phyloP scores from a whole-genome alignment of 2,113 vertebrate species.

The Tetraodon nigroviridis region DNA sequence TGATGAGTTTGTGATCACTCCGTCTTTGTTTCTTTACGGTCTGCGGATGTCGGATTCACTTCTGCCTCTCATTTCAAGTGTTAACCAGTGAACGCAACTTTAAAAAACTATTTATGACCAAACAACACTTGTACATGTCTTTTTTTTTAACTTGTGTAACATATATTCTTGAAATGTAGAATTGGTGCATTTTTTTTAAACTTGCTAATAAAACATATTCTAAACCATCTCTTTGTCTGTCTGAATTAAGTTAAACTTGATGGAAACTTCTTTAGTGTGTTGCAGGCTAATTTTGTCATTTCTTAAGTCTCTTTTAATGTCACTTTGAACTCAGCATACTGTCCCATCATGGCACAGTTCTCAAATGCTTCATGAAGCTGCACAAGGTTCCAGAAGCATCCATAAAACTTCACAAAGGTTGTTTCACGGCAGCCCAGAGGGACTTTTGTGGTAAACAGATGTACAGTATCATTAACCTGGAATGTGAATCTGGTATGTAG shows the following conservation, averaged over 20 bases:
- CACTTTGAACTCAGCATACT: no score
- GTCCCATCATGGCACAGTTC: no score
- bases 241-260: neutral
- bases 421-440: slow-evolving; percentile 18
- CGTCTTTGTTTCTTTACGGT: neutral
- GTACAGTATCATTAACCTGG: slow-evolving; percentile 32
- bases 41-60: slow-evolving; percentile 8
- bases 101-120: slow-evolving; percentile 48
- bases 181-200: slow-evolving; percentile 59
- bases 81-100: slow-evolving; percentile 30
- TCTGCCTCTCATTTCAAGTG: slow-evolving; percentile 20
- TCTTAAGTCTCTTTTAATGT: no score
- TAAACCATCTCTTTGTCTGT: neutral
- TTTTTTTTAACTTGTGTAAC: slow-evolving; percentile 44
- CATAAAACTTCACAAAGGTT: slow-evolving; percentile 14
- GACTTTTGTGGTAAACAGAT: slow-evolving; percentile 2
- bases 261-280: neutral
- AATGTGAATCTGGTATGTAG: slow-evolving; percentile 24
- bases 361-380: slow-evolving; percentile 5
- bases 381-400: slow-evolving; percentile 10
- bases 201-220: slow-evolving; percentile 16
- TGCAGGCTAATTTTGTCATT: no score
- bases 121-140: slow-evolving; percentile 42
- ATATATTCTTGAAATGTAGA: slow-evolving; percentile 48
- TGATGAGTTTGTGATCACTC: slow-evolving; percentile 38